Percentiles rank a stretch among this genome's conserved stretches.
These are phyloP conservation scores for Rynchops niger DNA, from an alignment of 2,113 vertebrate species.

Conservation along the genomic window DNA sequence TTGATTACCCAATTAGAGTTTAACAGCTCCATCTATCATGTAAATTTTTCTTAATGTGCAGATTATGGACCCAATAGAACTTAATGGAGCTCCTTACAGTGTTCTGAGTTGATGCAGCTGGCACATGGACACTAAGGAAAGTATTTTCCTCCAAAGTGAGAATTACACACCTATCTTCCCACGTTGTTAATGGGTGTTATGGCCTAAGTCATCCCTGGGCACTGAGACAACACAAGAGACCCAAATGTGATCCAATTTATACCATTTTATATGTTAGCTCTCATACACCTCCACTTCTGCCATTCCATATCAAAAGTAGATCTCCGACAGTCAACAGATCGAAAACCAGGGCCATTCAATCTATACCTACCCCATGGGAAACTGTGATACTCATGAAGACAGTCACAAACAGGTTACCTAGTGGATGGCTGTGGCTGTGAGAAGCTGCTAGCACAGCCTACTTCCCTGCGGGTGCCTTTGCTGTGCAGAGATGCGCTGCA, in stretches of 20 bases:
- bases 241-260: background rate
- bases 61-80: slow-evolving; percentile 70
- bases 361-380: background rate
- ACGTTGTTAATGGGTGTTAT: background rate
- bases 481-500: background rate
- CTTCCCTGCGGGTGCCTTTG: fast-evolving
- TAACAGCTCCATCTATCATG: slow-evolving; percentile 67
- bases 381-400: fast-evolving
- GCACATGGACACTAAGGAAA: slow-evolving; percentile 40
- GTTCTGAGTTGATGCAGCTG: slow-evolving; percentile 55
- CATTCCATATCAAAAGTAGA: background rate
- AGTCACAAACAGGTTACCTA: background rate
- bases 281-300: background rate
- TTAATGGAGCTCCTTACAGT: slow-evolving; percentile 66
- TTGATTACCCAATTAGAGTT: slow-evolving; percentile 70
- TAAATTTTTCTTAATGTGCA: slow-evolving; percentile 67
- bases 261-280: background rate
- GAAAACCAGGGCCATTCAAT: background rate
- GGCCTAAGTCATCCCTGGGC: background rate
- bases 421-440: background rate
- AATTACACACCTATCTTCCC: background rate
- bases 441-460: background rate
- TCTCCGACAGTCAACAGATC: background rate
- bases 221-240: background rate
- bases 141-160: background rate